phyloP scores from a whole-genome alignment of 2,888 invertebrate species.

The Meteorus colon region DNA sequence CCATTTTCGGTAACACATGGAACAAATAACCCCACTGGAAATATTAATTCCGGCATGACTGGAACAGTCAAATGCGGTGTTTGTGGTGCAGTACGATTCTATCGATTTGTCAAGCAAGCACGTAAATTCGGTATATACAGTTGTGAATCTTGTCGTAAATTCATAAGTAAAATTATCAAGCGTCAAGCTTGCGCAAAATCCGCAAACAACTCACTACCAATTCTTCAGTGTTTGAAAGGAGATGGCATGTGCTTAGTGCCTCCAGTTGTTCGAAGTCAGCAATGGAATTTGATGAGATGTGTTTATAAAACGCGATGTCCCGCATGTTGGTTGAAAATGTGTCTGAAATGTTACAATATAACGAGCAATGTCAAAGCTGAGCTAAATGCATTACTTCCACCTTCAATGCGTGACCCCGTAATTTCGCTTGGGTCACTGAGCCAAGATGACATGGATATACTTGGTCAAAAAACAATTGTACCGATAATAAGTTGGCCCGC shows the following conservation, averaged over 20 bases:
- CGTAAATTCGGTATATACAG: constrained; percentile 89
- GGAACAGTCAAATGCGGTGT: constrained; percentile 85
- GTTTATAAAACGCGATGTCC: constrained; percentile 86
- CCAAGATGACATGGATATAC: constrained; percentile 61
- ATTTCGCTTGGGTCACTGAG: constrained; percentile 58
- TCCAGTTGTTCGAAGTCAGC: constrained; percentile 81
- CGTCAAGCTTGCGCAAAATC: constrained; percentile 78
- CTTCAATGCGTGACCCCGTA: constrained; percentile 76
- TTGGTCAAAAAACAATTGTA: constrained; percentile 61
- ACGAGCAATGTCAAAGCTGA: constrained; percentile 81
- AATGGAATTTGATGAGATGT: constrained; percentile 81
- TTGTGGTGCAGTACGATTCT: constrained; percentile 84
- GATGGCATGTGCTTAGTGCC: constrained; percentile 84
- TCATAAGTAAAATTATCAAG: constrained; percentile 88
- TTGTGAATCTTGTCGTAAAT: constrained; percentile 90
- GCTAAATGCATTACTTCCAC: constrained; percentile 81
- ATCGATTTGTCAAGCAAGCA: constrained; percentile 85
- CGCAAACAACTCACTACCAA: constrained; percentile 74
- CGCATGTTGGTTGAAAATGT: constrained; percentile 91
- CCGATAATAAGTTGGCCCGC: constrained; percentile 68
- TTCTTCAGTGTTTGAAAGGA: constrained; percentile 81
- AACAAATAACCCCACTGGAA: constrained; percentile 59
- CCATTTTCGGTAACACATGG: constrained; percentile 77
- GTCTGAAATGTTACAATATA: constrained; percentile 86
- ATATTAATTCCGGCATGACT: constrained; percentile 74